Percentiles rank a stretch among this genome's conserved stretches.
Conservation (phyloP, 2,113 vertebrate species). For the Gnathonemus echidnorhynchus region DNA sequence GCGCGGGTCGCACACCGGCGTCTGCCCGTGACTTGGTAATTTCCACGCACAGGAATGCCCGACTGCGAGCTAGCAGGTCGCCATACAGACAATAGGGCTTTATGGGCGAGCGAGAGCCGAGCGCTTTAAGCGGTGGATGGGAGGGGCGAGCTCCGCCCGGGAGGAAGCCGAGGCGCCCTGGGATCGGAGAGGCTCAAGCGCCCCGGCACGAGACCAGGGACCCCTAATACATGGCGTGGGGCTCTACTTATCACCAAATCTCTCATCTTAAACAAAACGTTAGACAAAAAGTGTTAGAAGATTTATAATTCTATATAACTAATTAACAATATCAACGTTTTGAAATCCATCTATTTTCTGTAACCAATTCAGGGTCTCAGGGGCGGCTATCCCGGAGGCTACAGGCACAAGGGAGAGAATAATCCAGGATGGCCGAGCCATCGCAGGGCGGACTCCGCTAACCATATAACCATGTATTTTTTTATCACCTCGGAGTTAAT, state of each 20-base stretch:
- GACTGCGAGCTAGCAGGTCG: constrained; percentile 3
- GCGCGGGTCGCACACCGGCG: neutral
- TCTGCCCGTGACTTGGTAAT: neutral
- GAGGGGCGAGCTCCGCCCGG: constrained; percentile 40
- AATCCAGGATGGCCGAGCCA: neutral
- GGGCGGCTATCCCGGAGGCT: neutral
- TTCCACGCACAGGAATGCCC: constrained; percentile 41
- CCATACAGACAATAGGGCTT: constrained; percentile 53
- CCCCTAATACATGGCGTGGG: neutral
- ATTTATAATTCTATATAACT: neutral
- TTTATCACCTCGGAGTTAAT: neutral
- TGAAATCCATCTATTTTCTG: neutral
- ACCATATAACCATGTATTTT: neutral
- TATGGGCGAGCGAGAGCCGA: constrained; percentile 43
- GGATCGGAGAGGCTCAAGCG: neutral
- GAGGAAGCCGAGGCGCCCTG: constrained; percentile 19
- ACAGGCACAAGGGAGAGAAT: neutral
- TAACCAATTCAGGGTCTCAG: neutral
- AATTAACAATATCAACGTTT: neutral
- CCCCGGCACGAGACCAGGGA: too few species aligned
- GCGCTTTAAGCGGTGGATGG: constrained; percentile 37
- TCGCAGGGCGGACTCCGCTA: neutral
- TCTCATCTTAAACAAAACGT: neutral
- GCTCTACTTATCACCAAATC: neutral
- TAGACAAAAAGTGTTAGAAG: neutral